A percentile compares a stretch with the other conserved stretches of the same genome.
These are phyloP conservation scores for Acleris emargana DNA, from an alignment of 2,888 invertebrate genomes.

Conservation along the genomic window DNA sequence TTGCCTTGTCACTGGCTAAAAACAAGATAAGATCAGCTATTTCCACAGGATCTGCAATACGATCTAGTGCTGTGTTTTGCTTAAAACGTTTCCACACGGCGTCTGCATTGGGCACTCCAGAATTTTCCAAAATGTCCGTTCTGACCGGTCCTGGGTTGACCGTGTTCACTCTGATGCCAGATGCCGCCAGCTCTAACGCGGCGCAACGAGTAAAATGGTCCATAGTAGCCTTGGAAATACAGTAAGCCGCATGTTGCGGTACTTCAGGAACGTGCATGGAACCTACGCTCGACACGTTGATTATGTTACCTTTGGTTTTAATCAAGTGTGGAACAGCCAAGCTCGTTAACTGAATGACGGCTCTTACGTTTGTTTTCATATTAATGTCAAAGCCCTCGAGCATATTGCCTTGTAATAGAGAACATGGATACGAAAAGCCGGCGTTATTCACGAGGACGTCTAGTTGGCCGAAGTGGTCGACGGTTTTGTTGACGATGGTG, in stretches of 20 bases:
- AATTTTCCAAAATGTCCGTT: slow-evolving; percentile 49
- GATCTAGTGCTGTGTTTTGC: slow-evolving; percentile 41
- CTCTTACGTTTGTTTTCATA: slow-evolving; percentile 53
- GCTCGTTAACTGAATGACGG: slow-evolving; percentile 47
- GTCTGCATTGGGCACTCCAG: slow-evolving; percentile 81
- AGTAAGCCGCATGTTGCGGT: slow-evolving; percentile 70
- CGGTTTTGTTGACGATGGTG: slow-evolving; percentile 44
- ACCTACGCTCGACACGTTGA: slow-evolving; percentile 56
- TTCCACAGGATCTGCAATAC: slow-evolving; percentile 48
- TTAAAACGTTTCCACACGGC: slow-evolving; percentile 47
- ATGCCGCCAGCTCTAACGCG: slow-evolving; percentile 85
- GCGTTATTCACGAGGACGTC: slow-evolving; percentile 56
- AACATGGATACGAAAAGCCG: slow-evolving; percentile 40
- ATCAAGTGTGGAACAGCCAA: slow-evolving; percentile 50
- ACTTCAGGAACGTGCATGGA: slow-evolving; percentile 21
- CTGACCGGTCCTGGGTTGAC: slow-evolving; percentile 86
- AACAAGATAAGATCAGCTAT: slow-evolving; percentile 21
- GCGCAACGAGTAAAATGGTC: slow-evolving; percentile 89
- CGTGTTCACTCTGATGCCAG: slow-evolving; percentile 83
- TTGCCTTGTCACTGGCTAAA: slow-evolving; percentile 11
- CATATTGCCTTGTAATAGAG: slow-evolving; percentile 39
- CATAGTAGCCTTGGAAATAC: slow-evolving; percentile 88
- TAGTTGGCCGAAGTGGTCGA: slow-evolving; percentile 48
- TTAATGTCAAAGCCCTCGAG: slow-evolving; percentile 48
- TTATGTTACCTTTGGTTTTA: slow-evolving; percentile 53